Conservation (phyloP, 2,113 vertebrate species). For the Pangasianodon hypophthalmus region DNA sequence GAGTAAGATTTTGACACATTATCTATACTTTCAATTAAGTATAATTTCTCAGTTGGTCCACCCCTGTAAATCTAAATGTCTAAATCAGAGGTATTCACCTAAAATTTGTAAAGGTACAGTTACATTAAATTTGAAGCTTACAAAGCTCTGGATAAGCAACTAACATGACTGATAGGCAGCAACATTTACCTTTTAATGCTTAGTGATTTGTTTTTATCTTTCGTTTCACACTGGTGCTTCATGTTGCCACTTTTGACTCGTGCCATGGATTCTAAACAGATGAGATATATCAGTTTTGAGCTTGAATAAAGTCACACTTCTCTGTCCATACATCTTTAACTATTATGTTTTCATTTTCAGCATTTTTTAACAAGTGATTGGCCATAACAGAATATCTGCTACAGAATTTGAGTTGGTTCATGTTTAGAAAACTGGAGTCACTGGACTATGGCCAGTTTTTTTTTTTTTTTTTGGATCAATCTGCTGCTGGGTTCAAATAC, state of each 20-base stretch:
- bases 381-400: background rate
- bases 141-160: too few relatives aligned
- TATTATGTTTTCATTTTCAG: background rate
- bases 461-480: too few relatives aligned
- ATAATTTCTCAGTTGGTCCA: too few relatives aligned
- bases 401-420: background rate
- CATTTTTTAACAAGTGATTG: background rate
- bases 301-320: background rate
- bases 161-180: too few relatives aligned
- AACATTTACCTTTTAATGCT: background rate
- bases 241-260: background rate
- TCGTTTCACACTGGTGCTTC: too few relatives aligned
- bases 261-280: background rate
- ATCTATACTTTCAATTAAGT: too few relatives aligned
- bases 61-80: too few relatives aligned
- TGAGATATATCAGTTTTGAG: background rate
- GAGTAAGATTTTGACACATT: too few relatives aligned
- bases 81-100: too few relatives aligned
- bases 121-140: too few relatives aligned
- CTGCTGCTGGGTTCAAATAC: too few relatives aligned
- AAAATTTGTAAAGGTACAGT: too few relatives aligned
- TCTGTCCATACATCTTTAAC: background rate
- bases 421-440: background rate
- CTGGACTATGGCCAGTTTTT: background rate
- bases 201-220: background rate